These are phyloP conservation scores for Forbesichthys agassizii DNA, from an alignment of 2,113 vertebrate genomes.

Conservation along the genomic window DNA sequence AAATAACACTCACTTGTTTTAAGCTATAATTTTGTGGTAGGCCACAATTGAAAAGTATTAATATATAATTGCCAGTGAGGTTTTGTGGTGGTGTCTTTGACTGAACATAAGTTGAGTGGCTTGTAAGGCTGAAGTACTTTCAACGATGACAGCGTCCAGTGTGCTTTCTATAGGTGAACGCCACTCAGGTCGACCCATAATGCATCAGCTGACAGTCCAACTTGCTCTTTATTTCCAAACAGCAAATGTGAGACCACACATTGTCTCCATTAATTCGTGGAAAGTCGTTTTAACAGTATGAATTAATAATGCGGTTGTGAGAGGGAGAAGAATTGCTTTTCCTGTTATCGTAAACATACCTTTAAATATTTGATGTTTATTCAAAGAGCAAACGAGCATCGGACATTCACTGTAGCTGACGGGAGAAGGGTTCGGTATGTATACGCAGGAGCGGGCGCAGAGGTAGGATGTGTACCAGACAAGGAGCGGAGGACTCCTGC, in stretches of 20 bases:
- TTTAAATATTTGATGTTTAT: conserved; percentile 83
- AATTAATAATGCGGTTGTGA: conserved; percentile 81
- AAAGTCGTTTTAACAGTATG: conserved; percentile 85
- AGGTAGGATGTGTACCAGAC: background rate
- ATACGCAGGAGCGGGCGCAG: background rate
- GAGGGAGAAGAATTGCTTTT: conserved; percentile 74
- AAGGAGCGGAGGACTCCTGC: background rate
- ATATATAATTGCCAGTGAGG: conserved; percentile 45
- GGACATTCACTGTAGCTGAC: conserved; percentile 54
- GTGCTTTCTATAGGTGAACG: conserved; percentile 69
- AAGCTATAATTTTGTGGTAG: conserved; percentile 50
- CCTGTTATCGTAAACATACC: conserved; percentile 80
- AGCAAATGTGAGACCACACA: conserved; percentile 62
- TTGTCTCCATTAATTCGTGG: conserved; percentile 81
- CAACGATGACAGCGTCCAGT: conserved; percentile 52
- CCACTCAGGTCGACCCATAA: conserved; percentile 68
- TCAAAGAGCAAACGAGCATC: conserved; percentile 73
- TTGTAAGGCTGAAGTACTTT: conserved; percentile 37
- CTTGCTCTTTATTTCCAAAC: conserved; percentile 69
- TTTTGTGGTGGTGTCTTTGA: conserved; percentile 44
- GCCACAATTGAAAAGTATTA: conserved; percentile 61
- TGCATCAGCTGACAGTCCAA: conserved; percentile 67
- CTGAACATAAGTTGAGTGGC: conserved; percentile 13
- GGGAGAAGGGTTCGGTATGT: conserved; percentile 23
- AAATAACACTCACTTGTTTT: conserved; percentile 2